Percentiles rank a stretch among this genome's conserved stretches.
Evolutionary conservation across 1,140 invertebrate species (phyloP).

Genomic region (Watersipora subatra): DNA sequence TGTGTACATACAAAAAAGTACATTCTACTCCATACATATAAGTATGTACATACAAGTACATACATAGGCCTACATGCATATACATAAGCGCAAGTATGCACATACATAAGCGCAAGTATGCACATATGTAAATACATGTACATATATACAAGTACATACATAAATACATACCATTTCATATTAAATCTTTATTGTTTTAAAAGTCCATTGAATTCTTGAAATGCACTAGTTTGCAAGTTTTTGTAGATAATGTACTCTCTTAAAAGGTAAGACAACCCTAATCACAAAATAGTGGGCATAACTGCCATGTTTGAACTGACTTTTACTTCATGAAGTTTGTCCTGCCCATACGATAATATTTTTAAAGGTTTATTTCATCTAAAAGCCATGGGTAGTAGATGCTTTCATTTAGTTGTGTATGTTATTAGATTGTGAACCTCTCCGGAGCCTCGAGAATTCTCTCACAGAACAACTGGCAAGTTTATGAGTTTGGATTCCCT

Average conservation of each 20-base stretch:
- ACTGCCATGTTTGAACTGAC: too few relatives aligned
- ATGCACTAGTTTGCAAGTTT: too few relatives aligned
- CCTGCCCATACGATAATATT: neutral
- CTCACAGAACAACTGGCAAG: conserved; percentile 39
- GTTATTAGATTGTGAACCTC: conserved; percentile 81
- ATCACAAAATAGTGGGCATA: neutral
- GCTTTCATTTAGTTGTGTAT: too few relatives aligned
- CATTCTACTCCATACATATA: too few relatives aligned
- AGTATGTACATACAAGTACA: too few relatives aligned
- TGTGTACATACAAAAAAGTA: too few relatives aligned
- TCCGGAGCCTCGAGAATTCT: conserved; percentile 56
- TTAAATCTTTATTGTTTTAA: neutral
- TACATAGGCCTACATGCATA: too few relatives aligned
- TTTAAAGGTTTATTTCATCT: too few relatives aligned
- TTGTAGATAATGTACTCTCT: neutral
- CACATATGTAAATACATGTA: neutral
- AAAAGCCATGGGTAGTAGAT: too few relatives aligned
- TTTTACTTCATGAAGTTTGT: too few relatives aligned
- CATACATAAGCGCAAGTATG: neutral
- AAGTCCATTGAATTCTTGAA: too few relatives aligned
- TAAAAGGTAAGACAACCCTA: neutral
- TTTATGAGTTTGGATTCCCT: conserved; percentile 68
- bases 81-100: too few relatives aligned
- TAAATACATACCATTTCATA: neutral
- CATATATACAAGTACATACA: neutral